phyloP scores from a whole-genome alignment of 2,113 vertebrate genomes.

The Corapipo altera region DNA sequence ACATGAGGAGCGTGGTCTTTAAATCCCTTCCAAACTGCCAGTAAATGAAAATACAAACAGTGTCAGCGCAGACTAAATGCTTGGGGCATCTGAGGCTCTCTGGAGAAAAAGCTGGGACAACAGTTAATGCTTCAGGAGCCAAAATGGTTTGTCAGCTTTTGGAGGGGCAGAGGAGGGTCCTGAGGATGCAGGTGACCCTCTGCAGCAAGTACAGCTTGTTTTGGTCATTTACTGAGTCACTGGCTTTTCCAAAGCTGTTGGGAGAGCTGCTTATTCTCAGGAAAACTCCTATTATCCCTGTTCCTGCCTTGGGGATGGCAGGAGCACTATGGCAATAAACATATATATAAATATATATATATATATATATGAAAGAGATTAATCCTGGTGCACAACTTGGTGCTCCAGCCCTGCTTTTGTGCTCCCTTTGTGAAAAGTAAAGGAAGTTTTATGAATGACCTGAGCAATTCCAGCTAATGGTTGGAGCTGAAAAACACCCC shows the following conservation, averaged over 20 bases:
- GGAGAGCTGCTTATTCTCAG: background rate
- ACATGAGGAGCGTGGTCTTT: background rate
- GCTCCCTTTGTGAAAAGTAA: slow-evolving; percentile 39
- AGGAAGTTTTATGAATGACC: slow-evolving; percentile 69
- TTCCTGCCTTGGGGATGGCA: background rate
- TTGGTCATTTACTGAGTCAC: background rate
- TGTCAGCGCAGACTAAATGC: background rate
- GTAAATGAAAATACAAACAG: background rate
- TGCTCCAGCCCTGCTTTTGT: slow-evolving; percentile 44
- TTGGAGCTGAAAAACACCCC: slow-evolving; percentile 57
- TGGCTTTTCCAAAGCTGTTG: background rate
- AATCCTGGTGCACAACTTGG: background rate
- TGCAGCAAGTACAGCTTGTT: background rate
- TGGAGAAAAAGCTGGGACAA: background rate
- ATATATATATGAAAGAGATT: background rate
- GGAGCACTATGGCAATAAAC: background rate
- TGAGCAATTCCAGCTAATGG: slow-evolving; percentile 69
- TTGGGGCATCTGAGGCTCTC: background rate
- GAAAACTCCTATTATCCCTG: background rate
- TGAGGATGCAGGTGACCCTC: background rate
- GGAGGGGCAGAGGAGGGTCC: background rate
- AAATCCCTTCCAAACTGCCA: background rate
- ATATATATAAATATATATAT: accelerated
- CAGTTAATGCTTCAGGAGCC: background rate
- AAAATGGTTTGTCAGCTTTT: accelerated